Evolutionary conservation across 2,888 invertebrate genomes (phyloP).

Genomic region (Aphidius colemani): DNA sequence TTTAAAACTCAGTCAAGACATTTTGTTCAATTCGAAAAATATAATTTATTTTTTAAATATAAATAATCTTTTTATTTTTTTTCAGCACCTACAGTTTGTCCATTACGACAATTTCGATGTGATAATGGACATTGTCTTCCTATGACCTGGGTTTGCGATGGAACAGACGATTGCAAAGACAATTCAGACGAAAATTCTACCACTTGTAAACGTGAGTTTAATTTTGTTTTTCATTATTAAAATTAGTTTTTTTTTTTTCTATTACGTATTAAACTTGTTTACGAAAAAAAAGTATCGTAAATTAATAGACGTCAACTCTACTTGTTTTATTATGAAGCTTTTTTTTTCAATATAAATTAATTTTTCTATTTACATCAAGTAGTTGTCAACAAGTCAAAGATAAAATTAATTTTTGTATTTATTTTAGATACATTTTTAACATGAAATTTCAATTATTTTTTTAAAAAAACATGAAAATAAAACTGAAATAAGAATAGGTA

Average conservation of each 20-base stretch:
- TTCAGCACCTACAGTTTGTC: slow-evolving; percentile 62
- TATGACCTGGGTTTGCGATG: slow-evolving; percentile 78
- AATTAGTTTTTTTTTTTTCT: slow-evolving; percentile 8
- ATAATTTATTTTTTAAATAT: no score
- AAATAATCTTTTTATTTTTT: slow-evolving; percentile 25
- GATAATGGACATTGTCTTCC: slow-evolving; percentile 77
- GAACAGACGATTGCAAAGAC: slow-evolving; percentile 78
- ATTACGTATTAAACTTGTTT: slow-evolving; percentile 14
- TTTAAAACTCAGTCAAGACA: no score
- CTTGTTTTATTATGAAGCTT: not conserved
- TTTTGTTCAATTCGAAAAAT: no score
- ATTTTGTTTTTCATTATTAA: slow-evolving; percentile 11
- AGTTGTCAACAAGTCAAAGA: not conserved
- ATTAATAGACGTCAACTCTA: not conserved
- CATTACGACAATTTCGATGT: slow-evolving; percentile 76
- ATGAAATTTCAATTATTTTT: not conserved
- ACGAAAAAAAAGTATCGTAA: not conserved
- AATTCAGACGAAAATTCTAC: slow-evolving; percentile 78
- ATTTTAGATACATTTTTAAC: no score
- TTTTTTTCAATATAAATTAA: not conserved
- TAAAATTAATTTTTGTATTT: no score
- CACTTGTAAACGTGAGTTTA: slow-evolving; percentile 70
- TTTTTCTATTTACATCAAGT: no score
- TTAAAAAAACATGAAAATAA: not conserved
- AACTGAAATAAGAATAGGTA: no score